Conservation (phyloP, 2,797 vertebrate species). For the Fringilla coelebs region DNA sequence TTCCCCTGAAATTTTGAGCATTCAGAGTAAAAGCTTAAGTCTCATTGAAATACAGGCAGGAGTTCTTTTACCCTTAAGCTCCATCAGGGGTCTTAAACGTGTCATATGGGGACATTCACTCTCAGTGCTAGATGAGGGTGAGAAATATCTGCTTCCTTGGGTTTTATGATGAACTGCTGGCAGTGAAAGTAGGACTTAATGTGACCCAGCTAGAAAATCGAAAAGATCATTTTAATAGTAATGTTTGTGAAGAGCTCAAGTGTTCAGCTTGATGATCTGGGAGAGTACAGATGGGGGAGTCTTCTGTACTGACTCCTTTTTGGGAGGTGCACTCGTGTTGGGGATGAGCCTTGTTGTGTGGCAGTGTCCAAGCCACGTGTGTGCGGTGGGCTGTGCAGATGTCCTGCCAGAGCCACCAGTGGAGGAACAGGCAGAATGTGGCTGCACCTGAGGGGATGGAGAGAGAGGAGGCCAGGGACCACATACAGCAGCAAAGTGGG, state of each 20-base stretch:
- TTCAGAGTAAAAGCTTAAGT: background rate
- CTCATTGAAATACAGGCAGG: background rate
- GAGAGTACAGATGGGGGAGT: background rate
- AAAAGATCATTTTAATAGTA: background rate
- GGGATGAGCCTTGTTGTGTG: background rate
- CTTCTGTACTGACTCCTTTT: background rate
- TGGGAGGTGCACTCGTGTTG: background rate
- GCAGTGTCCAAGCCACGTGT: fast-evolving
- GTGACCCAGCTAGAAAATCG: background rate
- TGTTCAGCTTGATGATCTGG: background rate
- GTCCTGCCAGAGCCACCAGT: background rate
- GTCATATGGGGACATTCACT: background rate
- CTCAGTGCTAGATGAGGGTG: background rate
- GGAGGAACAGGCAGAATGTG: background rate
- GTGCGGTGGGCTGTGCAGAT: background rate
- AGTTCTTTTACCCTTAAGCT: background rate
- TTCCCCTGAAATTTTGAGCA: background rate
- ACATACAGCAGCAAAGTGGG: background rate
- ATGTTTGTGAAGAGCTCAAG: background rate
- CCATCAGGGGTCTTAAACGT: background rate
- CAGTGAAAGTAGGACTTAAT: background rate
- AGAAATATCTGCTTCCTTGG: background rate
- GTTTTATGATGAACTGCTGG: background rate
- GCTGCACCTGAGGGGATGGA: background rate
- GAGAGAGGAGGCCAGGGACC: background rate